Base-by-base conservation (phyloP, 2,113 vertebrate genomes). In the Ammodytes marinus region DNA sequence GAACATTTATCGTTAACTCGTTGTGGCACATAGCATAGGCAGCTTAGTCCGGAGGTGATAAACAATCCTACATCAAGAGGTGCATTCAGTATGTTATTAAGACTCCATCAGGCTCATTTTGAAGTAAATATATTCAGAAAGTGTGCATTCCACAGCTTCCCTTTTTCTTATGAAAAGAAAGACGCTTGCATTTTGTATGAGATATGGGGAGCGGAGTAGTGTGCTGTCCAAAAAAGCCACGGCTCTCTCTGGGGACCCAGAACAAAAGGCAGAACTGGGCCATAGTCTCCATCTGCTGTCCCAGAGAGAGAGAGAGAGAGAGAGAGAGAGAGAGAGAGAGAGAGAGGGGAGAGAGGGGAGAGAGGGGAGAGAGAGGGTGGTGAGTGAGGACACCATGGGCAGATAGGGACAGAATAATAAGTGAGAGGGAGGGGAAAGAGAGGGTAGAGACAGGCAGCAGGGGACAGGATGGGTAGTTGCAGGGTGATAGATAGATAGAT, bases 241-340 rank as follows among this genome's bases (percentile, higher is more conserved):
- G 49, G 90, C 86, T 92, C 92, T 91, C 98, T 98, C 97, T 95
- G 94, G 97, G 97, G 98, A 97, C 96, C 93, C 85, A 91, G 95
- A 95, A 99, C 98, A 99, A 99, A 98, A 97, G 96, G 93, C 94
- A 96, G 95, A 96, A 97, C 97, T 96, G 91, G 96, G 96, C 97
- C 97, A 96, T 97, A 99, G 96, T 98, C 96, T 97, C 98, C 98
- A 99, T 99, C 98, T 99, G 98, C 96, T 97, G 95, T 92, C 96
- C 96, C 94, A 95, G 96, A 94, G 96, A 95, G 86, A 84, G 70
- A 87, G 85, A 74, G 72, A 64, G 77, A 68, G 83, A 77, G 86
- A 27, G 27, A 78, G 81, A 85, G 17, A 74, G 79, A 88, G 53
- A 74, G 45, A 57, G 77, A 87, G 65, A 87, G 74, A 75, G 95